Evolutionary conservation across 2,797 vertebrate genomes (phyloP).

Genomic region (Scomberomorus guttatus): DNA sequence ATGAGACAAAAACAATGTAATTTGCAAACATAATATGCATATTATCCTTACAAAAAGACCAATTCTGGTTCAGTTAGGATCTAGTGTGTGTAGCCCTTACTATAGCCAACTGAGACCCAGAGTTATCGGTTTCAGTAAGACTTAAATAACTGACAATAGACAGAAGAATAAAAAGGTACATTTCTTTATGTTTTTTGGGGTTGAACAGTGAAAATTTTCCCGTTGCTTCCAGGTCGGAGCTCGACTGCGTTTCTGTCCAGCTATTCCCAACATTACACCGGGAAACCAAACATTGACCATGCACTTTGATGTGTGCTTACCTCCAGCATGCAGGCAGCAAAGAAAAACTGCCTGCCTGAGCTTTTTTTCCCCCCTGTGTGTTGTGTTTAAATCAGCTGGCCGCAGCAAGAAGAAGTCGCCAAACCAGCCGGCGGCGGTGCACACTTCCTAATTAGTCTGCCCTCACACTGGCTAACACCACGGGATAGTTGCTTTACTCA

Average conservation of each 20-base stretch:
- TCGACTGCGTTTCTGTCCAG: conserved; percentile 19
- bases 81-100: background rate
- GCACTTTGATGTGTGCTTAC: conserved; percentile 64
- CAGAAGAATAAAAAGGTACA: background rate
- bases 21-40: too few relatives aligned
- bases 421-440: conserved; percentile 50
- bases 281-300: conserved; percentile 49
- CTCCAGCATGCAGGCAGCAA: conserved; percentile 37
- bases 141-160: background rate
- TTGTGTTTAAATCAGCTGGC: conserved; percentile 64
- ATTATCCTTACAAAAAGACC: background rate
- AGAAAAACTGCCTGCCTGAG: conserved; percentile 39
- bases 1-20: too few relatives aligned
- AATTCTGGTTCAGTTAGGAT: background rate
- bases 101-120: background rate
- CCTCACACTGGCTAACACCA: conserved; percentile 63
- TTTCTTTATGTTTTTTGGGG: background rate
- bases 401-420: conserved; percentile 57
- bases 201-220: conserved; percentile 16
- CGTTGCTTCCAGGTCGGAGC: conserved; percentile 11
- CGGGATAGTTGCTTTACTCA: conserved; percentile 60
- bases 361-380: conserved; percentile 40
- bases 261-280: conserved; percentile 22
- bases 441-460: conserved; percentile 77
- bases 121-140: background rate